Percentiles rank a stretch among this genome's conserved stretches.
Conservation (phyloP, 2,888 invertebrate genomes). For the Drosophila limbata region DNA sequence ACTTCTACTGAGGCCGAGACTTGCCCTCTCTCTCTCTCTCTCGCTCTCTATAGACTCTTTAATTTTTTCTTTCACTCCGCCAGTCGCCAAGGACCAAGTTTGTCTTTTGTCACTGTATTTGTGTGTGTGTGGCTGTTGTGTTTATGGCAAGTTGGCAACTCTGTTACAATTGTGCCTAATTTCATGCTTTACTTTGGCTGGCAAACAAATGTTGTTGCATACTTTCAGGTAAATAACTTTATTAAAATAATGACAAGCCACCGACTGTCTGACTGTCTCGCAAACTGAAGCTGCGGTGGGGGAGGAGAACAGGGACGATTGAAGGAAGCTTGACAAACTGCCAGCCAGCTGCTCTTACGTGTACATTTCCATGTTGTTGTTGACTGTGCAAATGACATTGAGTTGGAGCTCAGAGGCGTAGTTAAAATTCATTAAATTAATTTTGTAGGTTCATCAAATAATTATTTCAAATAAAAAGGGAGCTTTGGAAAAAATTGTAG, state of each 20-base stretch:
- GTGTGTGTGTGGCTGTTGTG: conserved; percentile 49
- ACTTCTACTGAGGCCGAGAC: conserved; percentile 42
- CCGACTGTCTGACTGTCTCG: conserved; percentile 15
- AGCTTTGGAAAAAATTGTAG: background rate
- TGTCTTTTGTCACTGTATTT: conserved; percentile 67
- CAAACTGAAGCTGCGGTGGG: conserved; percentile 11
- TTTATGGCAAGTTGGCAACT: conserved; percentile 79
- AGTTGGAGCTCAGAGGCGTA: conserved; percentile 33
- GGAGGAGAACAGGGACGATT: background rate
- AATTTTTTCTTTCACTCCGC: conserved; percentile 26
- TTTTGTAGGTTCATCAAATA: background rate
- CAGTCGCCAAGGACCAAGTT: conserved; percentile 70
- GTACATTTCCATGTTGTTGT: conserved; percentile 12
- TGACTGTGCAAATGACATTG: conserved; percentile 40
- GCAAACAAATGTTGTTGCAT: conserved; percentile 79
- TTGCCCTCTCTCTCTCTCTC: background rate
- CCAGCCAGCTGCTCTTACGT: conserved; percentile 30
- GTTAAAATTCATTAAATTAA: conserved; percentile 2
- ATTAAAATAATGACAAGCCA: conserved; percentile 80
- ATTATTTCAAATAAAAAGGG: background rate
- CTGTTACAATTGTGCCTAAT: conserved; percentile 80
- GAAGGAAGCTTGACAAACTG: conserved; percentile 44
- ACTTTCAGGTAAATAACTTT: conserved; percentile 81
- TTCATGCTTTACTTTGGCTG: conserved; percentile 72
- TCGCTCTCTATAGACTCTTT: conserved; percentile 4